Evolutionary conservation across 2,888 invertebrate genomes (phyloP).

Genomic region (Tanypteryx hageni): DNA sequence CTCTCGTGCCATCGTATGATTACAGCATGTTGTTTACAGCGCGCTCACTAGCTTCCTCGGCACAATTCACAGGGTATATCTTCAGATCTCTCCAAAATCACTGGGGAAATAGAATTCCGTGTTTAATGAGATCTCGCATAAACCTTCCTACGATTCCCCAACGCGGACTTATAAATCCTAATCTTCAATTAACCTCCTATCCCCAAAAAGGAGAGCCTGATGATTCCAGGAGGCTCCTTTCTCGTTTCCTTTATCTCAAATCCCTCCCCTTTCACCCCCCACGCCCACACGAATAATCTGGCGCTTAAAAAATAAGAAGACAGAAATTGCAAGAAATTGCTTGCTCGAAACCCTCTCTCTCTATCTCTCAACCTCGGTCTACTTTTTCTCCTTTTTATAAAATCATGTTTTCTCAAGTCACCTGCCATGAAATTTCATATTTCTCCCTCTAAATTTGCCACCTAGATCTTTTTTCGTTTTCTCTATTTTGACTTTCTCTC

Average conservation of each 20-base stretch:
- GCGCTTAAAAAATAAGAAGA: not conserved
- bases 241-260: not conserved
- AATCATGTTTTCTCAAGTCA: not conserved
- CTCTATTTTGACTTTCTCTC: not conserved
- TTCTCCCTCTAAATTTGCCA: not conserved
- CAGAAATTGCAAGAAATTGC: not conserved
- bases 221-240: not conserved
- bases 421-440: not conserved
- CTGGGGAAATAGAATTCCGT: conserved; percentile 7
- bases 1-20: too few species aligned
- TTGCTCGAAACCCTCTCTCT: not conserved
- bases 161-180: conserved; percentile 20
- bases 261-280: not conserved
- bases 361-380: not conserved
- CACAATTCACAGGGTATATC: not conserved
- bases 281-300: not conserved
- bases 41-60: not conserved
- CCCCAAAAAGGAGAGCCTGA: not conserved
- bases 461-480: not conserved
- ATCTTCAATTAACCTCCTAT: conserved; percentile 13
- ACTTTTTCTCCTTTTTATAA: not conserved
- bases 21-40: not conserved
- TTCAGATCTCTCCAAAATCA: not conserved
- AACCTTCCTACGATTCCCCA: not conserved
- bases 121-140: not conserved